phyloP scores from a whole-genome alignment of 1,140 invertebrate genomes.

The Lordiphosa stackelbergi region DNA sequence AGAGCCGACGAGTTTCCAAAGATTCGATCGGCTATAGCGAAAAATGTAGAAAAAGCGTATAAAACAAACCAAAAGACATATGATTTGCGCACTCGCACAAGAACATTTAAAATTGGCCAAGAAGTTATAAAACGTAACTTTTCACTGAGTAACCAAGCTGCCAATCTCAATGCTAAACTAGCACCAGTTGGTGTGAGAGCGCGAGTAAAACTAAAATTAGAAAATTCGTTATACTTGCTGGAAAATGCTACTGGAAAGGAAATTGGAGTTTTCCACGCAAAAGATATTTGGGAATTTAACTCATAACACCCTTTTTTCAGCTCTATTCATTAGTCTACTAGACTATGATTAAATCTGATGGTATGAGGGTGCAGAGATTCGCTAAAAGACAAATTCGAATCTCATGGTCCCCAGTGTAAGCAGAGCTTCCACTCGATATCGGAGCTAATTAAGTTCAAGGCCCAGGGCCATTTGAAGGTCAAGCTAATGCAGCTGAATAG shows the following conservation, averaged over 20 bases:
- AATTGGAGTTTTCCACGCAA: neutral
- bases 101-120: slow-evolving; percentile 3
- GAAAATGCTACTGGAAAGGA: neutral
- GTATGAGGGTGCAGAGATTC: neutral
- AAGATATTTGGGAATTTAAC: neutral
- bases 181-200: neutral
- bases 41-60: slow-evolving; percentile 3
- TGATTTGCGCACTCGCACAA: neutral
- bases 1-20: slow-evolving; percentile 3
- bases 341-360: slow-evolving; percentile 4
- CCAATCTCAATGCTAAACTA: slow-evolving; percentile 11
- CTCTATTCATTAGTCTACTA: neutral
- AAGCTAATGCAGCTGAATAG: too few species aligned
- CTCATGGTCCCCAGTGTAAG: too few species aligned
- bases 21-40: neutral
- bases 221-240: too few species aligned
- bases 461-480: too few species aligned
- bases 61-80: slow-evolving; percentile 5
- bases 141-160: too few species aligned
- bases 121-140: slow-evolving; percentile 1
- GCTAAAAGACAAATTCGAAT: too few species aligned
- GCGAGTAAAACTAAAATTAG: neutral
- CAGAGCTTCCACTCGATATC: too few species aligned
- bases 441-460: too few species aligned
- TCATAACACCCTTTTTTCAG: neutral